Percentiles rank a stretch among this genome's conserved stretches.
Evolutionary conservation across 2,797 vertebrate species (phyloP).

Genomic region (Toxotes lorentzi): DNA sequence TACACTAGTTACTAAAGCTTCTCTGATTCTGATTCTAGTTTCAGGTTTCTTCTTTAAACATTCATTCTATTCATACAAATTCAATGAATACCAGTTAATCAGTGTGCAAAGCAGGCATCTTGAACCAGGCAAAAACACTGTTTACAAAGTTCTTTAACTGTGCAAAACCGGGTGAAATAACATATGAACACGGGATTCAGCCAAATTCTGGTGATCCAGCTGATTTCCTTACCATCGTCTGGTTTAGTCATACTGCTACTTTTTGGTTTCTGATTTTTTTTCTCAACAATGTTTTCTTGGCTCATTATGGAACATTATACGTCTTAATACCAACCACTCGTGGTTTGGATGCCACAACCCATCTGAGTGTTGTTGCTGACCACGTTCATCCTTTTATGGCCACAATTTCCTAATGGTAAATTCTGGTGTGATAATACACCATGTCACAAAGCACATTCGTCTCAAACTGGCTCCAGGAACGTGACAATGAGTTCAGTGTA

Average conservation of each 20-base stretch:
- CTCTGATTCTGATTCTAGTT: not conserved
- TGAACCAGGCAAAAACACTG: not conserved
- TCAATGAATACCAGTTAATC: not conserved
- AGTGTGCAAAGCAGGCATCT: not conserved
- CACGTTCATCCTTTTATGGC: not conserved
- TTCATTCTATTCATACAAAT: slow-evolving; percentile 30
- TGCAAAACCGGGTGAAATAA: not conserved
- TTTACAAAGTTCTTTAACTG: not conserved
- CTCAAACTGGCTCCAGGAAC: not conserved
- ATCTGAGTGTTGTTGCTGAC: not conserved
- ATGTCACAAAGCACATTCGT: not conserved
- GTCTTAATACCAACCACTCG: not conserved
- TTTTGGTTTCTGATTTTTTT: too few species aligned
- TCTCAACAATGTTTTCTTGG: not conserved
- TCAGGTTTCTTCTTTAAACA: slow-evolving; percentile 7
- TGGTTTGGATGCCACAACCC: not conserved
- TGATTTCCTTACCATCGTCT: not conserved
- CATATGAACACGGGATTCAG: not conserved
- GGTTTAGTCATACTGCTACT: not conserved
- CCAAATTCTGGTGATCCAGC: too few species aligned
- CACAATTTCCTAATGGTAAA: not conserved
- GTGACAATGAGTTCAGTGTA: not conserved
- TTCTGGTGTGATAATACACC: not conserved
- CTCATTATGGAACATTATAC: too few species aligned
- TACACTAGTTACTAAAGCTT: not conserved